These are phyloP conservation scores for Zosterops hypoxanthus DNA, from an alignment of 2,113 vertebrate species.

Conservation along the genomic window DNA sequence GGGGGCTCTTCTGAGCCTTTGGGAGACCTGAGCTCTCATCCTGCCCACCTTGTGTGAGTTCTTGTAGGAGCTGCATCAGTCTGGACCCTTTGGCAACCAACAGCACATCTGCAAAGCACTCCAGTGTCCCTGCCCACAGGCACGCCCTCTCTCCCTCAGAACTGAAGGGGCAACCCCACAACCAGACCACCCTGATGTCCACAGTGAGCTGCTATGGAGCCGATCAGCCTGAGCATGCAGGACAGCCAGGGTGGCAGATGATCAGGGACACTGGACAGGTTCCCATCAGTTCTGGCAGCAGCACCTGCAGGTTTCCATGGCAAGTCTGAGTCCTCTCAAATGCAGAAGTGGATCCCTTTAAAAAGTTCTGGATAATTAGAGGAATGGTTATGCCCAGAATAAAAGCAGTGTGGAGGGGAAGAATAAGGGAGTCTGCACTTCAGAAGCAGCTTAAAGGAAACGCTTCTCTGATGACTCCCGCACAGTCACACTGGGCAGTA, in stretches of 20 bases:
- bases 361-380: neutral
- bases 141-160: neutral
- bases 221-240: neutral
- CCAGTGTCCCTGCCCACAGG: neutral
- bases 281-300: neutral
- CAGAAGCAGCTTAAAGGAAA: neutral
- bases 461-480: neutral
- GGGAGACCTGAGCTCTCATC: neutral
- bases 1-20: neutral
- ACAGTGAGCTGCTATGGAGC: neutral
- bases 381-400: neutral
- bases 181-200: neutral
- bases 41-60: neutral
- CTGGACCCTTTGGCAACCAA: neutral
- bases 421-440: neutral
- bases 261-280: accelerated
- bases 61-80: neutral
- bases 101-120: accelerated
- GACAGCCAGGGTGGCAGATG: neutral
- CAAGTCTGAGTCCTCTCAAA: neutral
- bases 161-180: neutral
- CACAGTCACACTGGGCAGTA: neutral
- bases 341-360: neutral
- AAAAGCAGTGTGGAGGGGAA: neutral
- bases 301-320: neutral